Evolutionary conservation across 2,797 vertebrate genomes (phyloP).

Genomic region (Mormyrops boulengeri): DNA sequence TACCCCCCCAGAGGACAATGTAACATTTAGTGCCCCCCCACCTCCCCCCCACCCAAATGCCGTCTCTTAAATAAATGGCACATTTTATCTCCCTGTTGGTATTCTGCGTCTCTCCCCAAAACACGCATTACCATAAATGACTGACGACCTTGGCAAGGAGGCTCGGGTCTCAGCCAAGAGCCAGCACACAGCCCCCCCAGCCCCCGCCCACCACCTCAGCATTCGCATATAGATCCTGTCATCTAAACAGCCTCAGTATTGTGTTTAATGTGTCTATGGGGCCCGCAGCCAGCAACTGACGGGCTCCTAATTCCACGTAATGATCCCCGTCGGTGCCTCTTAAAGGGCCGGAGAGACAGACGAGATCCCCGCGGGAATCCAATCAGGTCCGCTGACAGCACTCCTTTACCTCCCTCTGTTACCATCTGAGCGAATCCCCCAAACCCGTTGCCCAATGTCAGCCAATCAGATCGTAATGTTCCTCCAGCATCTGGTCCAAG

Average conservation of each 20-base stretch:
- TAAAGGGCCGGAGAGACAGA: conserved; percentile 42
- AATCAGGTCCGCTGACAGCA: background rate
- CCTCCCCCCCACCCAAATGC: background rate
- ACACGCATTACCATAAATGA: conserved; percentile 44
- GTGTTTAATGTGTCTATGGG: conserved; percentile 57
- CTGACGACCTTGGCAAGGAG: conserved; percentile 55
- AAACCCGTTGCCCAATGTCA: background rate
- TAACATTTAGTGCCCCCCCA: conserved; percentile 12
- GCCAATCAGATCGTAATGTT: background rate
- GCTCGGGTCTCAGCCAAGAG: conserved; percentile 34
- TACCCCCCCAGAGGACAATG: background rate
- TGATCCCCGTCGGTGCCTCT: conserved; percentile 42
- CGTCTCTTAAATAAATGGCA: conserved; percentile 38
- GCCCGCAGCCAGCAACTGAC: conserved; percentile 56
- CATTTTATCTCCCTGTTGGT: conserved; percentile 44
- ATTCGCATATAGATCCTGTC: conserved; percentile 58
- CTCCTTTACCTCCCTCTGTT: background rate
- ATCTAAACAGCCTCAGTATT: conserved; percentile 59
- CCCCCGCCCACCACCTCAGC: conserved; percentile 25
- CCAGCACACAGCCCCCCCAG: conserved; percentile 40
- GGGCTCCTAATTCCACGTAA: conserved; percentile 53
- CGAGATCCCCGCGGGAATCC: conserved; percentile 36
- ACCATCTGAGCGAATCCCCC: background rate
- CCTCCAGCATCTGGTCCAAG: background rate
- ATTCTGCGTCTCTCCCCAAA: conserved; percentile 34